A percentile compares a stretch with the other conserved stretches of the same genome.
Evolutionary conservation across 1,140 invertebrate genomes (phyloP).

Genomic region (Drosophila nigrodunni): DNA sequence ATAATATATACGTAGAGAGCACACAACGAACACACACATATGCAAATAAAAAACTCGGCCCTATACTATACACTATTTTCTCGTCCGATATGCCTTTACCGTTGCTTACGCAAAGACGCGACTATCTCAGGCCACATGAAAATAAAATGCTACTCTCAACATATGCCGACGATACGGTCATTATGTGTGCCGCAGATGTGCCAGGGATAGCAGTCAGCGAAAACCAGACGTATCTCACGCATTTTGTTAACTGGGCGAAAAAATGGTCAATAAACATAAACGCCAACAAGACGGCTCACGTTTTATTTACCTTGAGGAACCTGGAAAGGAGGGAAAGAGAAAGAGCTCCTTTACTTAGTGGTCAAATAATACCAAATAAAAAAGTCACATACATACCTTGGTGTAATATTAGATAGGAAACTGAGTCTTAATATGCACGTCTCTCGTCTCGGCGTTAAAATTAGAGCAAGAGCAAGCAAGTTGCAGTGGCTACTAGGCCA

Average conservation of each 20-base stretch:
- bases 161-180: constrained; percentile 1
- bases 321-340: neutral
- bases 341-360: neutral
- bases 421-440: too few species aligned
- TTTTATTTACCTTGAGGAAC: neutral
- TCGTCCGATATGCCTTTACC: constrained; percentile 7
- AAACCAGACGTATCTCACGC: neutral
- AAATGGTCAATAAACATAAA: neutral
- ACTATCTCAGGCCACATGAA: neutral
- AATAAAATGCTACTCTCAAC: neutral
- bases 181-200: neutral
- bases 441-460: too few species aligned
- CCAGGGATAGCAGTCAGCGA: neutral
- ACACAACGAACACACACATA: too few species aligned
- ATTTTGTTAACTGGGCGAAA: neutral
- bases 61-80: constrained; percentile 14
- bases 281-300: neutral
- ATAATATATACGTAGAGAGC: too few species aligned
- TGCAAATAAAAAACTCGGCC: constrained; percentile 5
- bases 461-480: neutral
- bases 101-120: neutral
- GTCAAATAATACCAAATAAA: neutral
- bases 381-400: neutral
- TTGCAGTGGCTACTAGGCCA: constrained; percentile 4
- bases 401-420: neutral